A percentile compares a stretch with the other conserved stretches of the same genome.
phyloP scores from a whole-genome alignment of 2,797 vertebrate species.

The Cichlasoma orientale region DNA sequence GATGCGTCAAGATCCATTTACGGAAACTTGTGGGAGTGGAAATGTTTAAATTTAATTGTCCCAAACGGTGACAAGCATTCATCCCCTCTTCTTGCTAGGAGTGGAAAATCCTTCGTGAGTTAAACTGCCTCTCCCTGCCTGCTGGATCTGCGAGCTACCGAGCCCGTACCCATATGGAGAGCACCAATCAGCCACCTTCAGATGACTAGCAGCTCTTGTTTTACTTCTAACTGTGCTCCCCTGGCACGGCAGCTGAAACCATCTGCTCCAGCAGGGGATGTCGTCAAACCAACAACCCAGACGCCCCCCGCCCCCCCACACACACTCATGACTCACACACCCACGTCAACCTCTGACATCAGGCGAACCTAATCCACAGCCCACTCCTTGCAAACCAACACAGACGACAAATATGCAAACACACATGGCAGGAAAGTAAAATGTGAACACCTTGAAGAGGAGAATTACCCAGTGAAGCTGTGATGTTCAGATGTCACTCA shows the following conservation, averaged over 20 bases:
- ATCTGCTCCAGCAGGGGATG: conserved; percentile 63
- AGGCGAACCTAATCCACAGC: conserved; percentile 14
- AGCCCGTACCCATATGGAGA: not conserved
- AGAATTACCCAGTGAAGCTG: not conserved
- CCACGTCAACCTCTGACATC: conserved; percentile 53
- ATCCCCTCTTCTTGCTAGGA: conserved; percentile 3
- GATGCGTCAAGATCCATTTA: conserved; percentile 49
- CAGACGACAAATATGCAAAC: not conserved
- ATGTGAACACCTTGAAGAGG: not conserved
- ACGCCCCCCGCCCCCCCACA: not conserved
- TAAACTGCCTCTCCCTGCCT: not conserved
- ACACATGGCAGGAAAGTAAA: not conserved
- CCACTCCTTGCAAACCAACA: conserved; percentile 26
- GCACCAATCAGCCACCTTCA: conserved; percentile 14
- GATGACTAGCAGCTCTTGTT: conserved; percentile 37
- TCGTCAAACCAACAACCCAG: conserved; percentile 33
- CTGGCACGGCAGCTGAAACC: conserved; percentile 50
- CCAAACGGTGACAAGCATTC: conserved; percentile 10
- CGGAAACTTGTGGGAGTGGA: conserved; percentile 51
- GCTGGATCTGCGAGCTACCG: not conserved
- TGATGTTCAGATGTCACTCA: not conserved
- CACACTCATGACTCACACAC: conserved; percentile 34
- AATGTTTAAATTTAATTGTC: conserved; percentile 39
- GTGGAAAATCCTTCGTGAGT: not conserved
- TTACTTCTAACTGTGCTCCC: not conserved